These are phyloP conservation scores for Nasonia vitripennis DNA, from an alignment of 1,140 invertebrate species.

Conservation along the genomic window DNA sequence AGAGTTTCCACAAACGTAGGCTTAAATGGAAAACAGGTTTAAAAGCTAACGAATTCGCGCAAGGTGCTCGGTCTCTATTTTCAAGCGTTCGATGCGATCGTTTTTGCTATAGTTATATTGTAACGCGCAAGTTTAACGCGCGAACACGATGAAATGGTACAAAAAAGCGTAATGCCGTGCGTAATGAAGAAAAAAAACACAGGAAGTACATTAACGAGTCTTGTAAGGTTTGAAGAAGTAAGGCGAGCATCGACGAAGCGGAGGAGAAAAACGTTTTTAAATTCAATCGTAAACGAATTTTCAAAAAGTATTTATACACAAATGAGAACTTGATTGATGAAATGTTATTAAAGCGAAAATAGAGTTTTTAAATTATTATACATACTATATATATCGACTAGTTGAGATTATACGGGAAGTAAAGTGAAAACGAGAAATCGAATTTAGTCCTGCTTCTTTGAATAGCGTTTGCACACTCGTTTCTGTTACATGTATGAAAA, in stretches of 20 bases:
- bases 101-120: neutral
- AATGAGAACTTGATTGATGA: constrained; percentile 15
- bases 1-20: constrained; percentile 18
- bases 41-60: constrained; percentile 25
- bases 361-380: constrained; percentile 46
- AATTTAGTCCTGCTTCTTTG: constrained; percentile 46
- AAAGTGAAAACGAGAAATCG: constrained; percentile 27
- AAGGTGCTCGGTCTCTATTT: constrained; percentile 13
- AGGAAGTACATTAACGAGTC: constrained; percentile 51
- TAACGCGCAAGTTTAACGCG: neutral
- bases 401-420: constrained; percentile 35
- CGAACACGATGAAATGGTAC: neutral
- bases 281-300: constrained; percentile 28
- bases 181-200: constrained; percentile 42
- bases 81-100: constrained; percentile 33
- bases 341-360: constrained; percentile 20
- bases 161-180: constrained; percentile 45
- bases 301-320: constrained; percentile 42
- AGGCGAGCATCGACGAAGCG: constrained; percentile 44
- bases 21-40: constrained; percentile 4
- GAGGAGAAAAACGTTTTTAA: neutral
- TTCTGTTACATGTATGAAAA: constrained; percentile 18
- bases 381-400: constrained; percentile 37
- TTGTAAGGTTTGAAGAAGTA: constrained; percentile 53
- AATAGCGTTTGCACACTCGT: constrained; percentile 42